Base-by-base conservation (phyloP, 1,140 invertebrate species). In the Muscidifurax raptorellus region DNA sequence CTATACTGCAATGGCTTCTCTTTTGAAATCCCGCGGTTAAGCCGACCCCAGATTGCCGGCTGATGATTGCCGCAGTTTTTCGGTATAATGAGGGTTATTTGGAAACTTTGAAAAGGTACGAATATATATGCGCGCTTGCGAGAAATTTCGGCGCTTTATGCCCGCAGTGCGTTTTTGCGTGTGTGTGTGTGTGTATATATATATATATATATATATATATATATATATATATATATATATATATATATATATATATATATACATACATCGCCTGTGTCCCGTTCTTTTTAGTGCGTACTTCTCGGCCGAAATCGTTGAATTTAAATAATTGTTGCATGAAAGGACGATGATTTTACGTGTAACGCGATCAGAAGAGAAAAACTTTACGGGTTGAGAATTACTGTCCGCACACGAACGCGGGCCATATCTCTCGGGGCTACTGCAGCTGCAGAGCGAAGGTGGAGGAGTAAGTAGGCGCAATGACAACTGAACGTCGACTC, bases 321-420 rank as follows among this genome's bases (percentile, higher is more conserved):
- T 52, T 52, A 52, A 18, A 52, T 52, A 22, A 52, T 52, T 52
- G 15, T 15, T 13, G 47, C 18, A 52, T 18, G 5, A 52, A 52
- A 18, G 10, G 1, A 52, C 13, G 13, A 22, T 9, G 6, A 40
- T 40, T 40, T 40, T n/a, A n/a, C 9, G 9, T 10, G 36, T 10
- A 36, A 36, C 36, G 36, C n/a, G n/a, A n/a, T n/a, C n/a, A n/a
- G 36, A 40, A 40, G 10, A 40, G 36, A 40, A 40, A 40, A 10
- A 40, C 10, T 40, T 40, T 10, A 9, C 40, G 44, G 10, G 75
- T 77, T 77, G 75, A 52, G 75, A 77, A 77, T 77, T 77, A 77
- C 75, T 75, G 40, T 27, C 25, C n/a, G n/a, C n/a, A 22, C 25
- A 4, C n/a, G 66, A 67, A 67, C 66, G 4, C n/a, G 66, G 18